A percentile compares a stretch with the other conserved stretches of the same genome.
These are phyloP conservation scores for Lasioglossum calceatum DNA, from an alignment of 2,888 invertebrate species.

Conservation along the genomic window DNA sequence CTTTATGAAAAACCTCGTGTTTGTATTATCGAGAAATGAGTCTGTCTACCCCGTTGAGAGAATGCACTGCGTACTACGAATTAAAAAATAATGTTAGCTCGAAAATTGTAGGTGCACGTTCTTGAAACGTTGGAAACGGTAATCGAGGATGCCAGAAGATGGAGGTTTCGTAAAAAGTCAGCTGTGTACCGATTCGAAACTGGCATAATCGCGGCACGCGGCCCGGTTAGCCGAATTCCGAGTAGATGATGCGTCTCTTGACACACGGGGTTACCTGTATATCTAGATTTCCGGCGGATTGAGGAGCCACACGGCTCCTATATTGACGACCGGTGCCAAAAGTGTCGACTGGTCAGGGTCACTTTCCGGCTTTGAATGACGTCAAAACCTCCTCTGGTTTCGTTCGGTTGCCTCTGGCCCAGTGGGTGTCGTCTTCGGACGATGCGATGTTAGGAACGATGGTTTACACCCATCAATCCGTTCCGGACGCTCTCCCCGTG, in stretches of 20 bases:
- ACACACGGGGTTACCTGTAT: not conserved
- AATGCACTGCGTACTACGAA: too few relatives aligned
- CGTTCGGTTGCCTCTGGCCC: not conserved
- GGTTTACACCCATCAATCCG: conserved; percentile 6
- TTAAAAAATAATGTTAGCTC: too few relatives aligned
- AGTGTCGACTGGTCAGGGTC: conserved; percentile 20
- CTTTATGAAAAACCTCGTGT: too few relatives aligned
- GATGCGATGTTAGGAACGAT: conserved; percentile 1
- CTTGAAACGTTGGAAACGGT: too few relatives aligned
- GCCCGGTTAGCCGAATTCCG: conserved; percentile 1
- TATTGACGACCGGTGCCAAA: conserved; percentile 18
- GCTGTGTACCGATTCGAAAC: not conserved
- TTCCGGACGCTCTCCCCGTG: conserved; percentile 1
- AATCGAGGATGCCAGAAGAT: too few relatives aligned
- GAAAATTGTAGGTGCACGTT: too few relatives aligned
- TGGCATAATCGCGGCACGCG: not conserved
- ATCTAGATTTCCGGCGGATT: conserved; percentile 10
- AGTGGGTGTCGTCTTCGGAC: not conserved
- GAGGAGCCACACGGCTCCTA: not conserved
- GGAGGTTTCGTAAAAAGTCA: not conserved
- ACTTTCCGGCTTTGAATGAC: conserved; percentile 18
- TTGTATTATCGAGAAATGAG: too few relatives aligned
- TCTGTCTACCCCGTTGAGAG: too few relatives aligned
- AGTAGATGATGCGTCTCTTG: not conserved
- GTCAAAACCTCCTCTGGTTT: conserved; percentile 7